These are phyloP conservation scores for Planococcus citri DNA, from an alignment of 1,140 invertebrate genomes.

Conservation along the genomic window DNA sequence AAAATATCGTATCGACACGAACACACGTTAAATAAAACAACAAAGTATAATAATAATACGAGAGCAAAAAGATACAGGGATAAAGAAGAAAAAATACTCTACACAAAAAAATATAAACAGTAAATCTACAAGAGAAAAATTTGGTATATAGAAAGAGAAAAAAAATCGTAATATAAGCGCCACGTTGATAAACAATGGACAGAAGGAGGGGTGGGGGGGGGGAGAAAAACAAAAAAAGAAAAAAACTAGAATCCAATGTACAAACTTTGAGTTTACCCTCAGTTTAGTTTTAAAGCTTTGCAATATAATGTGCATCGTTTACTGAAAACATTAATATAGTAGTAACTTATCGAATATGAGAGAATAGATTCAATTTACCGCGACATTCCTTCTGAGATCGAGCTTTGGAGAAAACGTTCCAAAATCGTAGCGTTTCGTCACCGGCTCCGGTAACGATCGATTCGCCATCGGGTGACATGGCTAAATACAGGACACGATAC, in stretches of 20 bases:
- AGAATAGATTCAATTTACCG: slow-evolving; percentile 24
- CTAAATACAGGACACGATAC: slow-evolving; percentile 91
- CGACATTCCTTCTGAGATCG: slow-evolving; percentile 42
- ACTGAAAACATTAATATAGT: no score
- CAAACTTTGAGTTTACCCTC: slow-evolving; percentile 10
- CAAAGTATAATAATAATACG: no score
- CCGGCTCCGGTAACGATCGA: slow-evolving; percentile 98
- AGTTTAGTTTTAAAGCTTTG: not conserved
- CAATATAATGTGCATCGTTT: not conserved
- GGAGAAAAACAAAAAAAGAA: no score
- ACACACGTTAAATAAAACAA: no score
- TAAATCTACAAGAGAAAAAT: not conserved
- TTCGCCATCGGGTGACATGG: slow-evolving; percentile 96
- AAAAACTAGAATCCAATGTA: no score
- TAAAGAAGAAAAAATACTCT: no score
- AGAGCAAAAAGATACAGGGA: no score
- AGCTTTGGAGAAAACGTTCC: slow-evolving; percentile 98
- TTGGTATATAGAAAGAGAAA: not conserved
- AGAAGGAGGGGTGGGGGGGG: no score
- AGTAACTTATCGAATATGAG: slow-evolving; percentile 22
- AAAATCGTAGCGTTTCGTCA: slow-evolving; percentile 96
- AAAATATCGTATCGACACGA: no score
- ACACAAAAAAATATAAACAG: not conserved
- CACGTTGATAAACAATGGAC: not conserved
- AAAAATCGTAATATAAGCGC: not conserved